Conservation (phyloP, 2,113 vertebrate species). For the Zosterops japonicus region DNA sequence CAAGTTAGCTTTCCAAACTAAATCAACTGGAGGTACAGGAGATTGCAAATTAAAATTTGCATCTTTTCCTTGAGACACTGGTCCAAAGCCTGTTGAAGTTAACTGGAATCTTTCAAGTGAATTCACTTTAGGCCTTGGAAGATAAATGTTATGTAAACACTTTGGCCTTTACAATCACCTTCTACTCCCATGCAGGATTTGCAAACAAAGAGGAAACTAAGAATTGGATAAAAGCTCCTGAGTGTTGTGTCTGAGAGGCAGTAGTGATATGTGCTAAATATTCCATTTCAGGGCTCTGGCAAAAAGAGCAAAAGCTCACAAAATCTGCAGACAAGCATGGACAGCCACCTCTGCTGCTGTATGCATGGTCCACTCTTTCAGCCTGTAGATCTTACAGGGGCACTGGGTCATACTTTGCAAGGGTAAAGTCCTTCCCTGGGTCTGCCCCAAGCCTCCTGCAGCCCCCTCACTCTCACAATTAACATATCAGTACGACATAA, state of each 20-base stretch:
- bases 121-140: background rate
- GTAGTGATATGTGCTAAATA: background rate
- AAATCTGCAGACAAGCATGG: background rate
- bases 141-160: background rate
- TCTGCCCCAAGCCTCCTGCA: background rate
- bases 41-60: slow-evolving; percentile 12
- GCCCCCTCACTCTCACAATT: background rate
- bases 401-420: background rate
- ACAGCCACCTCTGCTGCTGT: background rate
- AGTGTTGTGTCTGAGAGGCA: background rate
- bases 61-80: slow-evolving; percentile 1
- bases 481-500: background rate
- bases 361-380: accelerated
- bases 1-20: slow-evolving; percentile 5
- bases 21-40: background rate
- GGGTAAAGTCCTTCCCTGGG: background rate
- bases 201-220: background rate
- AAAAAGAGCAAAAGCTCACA: background rate
- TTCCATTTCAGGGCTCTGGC: background rate
- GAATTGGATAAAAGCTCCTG: background rate
- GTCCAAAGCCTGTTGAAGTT: background rate
- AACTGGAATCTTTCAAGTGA: background rate
- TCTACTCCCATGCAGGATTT: background rate
- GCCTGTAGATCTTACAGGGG: background rate
- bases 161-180: background rate